These are phyloP conservation scores for Kuschelorhynchus macadamiae DNA, from an alignment of 2,888 invertebrate genomes.

Conservation along the genomic window DNA sequence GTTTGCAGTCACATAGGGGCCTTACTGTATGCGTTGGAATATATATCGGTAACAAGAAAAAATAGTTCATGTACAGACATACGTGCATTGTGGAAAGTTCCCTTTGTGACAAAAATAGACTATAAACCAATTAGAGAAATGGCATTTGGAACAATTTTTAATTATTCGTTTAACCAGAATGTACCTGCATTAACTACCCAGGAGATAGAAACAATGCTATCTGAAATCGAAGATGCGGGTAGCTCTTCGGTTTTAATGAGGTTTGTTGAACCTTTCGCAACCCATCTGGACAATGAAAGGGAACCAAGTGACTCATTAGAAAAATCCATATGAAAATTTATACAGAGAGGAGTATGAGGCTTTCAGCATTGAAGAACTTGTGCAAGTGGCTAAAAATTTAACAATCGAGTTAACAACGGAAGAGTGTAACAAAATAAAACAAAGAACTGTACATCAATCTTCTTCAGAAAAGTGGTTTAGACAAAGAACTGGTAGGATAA, in stretches of 20 bases:
- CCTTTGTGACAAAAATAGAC: neutral
- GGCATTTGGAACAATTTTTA: too few species aligned
- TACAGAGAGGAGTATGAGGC: neutral
- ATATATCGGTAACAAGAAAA: too few species aligned
- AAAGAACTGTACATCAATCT: neutral
- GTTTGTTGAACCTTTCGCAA: neutral
- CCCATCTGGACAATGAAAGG: too few species aligned
- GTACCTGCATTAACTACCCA: too few species aligned
- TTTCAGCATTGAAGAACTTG: neutral
- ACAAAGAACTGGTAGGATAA: neutral
- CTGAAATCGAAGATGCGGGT: neutral
- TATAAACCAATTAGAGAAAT: neutral
- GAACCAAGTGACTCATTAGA: neutral
- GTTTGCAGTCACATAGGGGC: constrained; percentile 46
- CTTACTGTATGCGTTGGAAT: neutral
- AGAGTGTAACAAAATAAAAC: neutral
- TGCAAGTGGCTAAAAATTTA: neutral
- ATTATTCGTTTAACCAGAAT: too few species aligned
- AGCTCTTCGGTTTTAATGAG: neutral
- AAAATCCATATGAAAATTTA: neutral
- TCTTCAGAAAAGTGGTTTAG: neutral
- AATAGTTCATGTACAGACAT: neutral
- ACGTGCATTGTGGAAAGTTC: neutral
- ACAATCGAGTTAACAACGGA: neutral
- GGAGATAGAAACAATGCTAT: neutral